phyloP scores from a whole-genome alignment of 2,888 invertebrate species.

The Scaptodrosophila latifasciaeformis region DNA sequence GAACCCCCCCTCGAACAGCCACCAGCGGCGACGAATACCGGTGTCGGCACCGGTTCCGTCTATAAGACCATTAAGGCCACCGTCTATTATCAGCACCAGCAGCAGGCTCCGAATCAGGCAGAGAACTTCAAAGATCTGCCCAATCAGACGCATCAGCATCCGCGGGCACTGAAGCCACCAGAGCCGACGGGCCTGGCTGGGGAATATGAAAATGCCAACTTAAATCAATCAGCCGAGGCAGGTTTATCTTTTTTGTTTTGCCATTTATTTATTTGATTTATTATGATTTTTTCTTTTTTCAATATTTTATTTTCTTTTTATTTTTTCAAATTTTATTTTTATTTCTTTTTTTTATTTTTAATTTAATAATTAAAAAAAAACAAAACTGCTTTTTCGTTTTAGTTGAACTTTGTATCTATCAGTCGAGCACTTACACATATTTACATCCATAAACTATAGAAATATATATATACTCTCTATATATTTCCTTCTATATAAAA shows the following conservation, averaged over 20 bases:
- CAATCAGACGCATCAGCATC: conserved; percentile 17
- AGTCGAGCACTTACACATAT: too few species aligned
- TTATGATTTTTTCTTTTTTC: conserved; percentile 24
- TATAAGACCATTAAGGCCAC: conserved; percentile 55
- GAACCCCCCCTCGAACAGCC: conserved; percentile 23
- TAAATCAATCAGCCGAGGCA: conserved; percentile 67
- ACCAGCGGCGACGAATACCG: conserved; percentile 23
- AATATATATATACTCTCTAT: too few species aligned
- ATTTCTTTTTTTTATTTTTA: not conserved
- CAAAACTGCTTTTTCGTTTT: conserved; percentile 41
- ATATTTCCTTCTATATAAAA: too few species aligned
- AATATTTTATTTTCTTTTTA: not conserved
- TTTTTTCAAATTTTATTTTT: conserved; percentile 18
- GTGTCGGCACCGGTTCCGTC: conserved; percentile 15
- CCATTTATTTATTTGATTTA: conserved; percentile 27
- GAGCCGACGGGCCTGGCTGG: conserved; percentile 21
- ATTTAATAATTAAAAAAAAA: conserved; percentile 18
- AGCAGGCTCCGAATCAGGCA: conserved; percentile 21
- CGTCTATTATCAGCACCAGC: conserved; percentile 56
- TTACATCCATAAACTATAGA: too few species aligned
- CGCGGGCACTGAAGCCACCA: conserved; percentile 13
- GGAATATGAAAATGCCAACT: conserved; percentile 50
- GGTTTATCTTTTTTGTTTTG: conserved; percentile 49
- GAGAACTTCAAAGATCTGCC: conserved; percentile 21
- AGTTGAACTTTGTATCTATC: conserved; percentile 24